Evolutionary conservation across 1,140 invertebrate genomes (phyloP).

Genomic region (Saxidomus purpurata): DNA sequence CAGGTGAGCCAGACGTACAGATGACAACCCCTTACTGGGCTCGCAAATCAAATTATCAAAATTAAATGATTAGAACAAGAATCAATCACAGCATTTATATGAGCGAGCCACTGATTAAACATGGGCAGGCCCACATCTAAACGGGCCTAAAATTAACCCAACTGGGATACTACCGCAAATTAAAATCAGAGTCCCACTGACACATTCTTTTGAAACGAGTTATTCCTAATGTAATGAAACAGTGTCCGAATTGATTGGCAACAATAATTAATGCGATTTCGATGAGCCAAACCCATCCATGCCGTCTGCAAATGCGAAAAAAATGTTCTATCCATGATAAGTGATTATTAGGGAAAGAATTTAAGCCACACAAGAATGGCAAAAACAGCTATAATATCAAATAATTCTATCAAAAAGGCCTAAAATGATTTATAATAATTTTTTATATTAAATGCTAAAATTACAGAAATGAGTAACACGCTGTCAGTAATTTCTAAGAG

Average conservation of each 20-base stretch:
- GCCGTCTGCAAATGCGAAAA: slow-evolving; percentile 20
- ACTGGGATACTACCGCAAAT: slow-evolving; percentile 25
- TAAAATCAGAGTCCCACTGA: slow-evolving; percentile 9
- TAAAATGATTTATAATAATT: no score
- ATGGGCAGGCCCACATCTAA: slow-evolving; percentile 21
- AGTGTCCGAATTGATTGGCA: slow-evolving; percentile 37
- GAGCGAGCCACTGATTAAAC: not conserved
- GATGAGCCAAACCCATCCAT: not conserved
- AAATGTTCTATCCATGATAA: not conserved
- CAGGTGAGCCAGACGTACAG: no score
- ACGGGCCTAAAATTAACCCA: slow-evolving; percentile 26
- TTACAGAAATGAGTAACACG: no score
- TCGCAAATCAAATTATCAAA: slow-evolving; percentile 52
- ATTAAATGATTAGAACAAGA: slow-evolving; percentile 27
- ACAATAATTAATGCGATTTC: slow-evolving; percentile 39
- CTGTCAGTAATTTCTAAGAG: no score
- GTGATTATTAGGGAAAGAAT: not conserved
- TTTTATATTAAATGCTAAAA: no score
- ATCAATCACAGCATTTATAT: slow-evolving; percentile 25
- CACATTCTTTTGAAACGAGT: slow-evolving; percentile 28
- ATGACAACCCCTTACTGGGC: not conserved
- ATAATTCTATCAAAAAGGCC: not conserved
- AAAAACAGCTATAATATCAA: not conserved
- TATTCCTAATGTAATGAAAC: slow-evolving; percentile 38
- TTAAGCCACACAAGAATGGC: not conserved